Evolutionary conservation across 2,888 invertebrate species (phyloP).

Genomic region (Cosmopolites sordidus): DNA sequence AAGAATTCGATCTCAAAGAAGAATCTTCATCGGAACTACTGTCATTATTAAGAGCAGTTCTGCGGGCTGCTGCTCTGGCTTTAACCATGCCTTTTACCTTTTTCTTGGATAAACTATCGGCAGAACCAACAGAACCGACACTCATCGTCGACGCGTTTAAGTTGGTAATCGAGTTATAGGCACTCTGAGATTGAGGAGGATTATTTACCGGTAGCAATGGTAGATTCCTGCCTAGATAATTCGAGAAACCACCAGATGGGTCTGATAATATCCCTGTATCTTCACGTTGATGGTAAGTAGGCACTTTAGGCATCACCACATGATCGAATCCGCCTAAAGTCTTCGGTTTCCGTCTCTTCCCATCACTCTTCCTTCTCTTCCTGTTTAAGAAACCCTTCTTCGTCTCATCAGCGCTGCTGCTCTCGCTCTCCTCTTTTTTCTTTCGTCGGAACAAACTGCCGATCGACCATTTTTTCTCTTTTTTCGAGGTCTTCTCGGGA

Average conservation of each 20-base stretch:
- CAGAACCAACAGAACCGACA: constrained; percentile 44
- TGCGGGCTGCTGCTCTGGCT: constrained; percentile 63
- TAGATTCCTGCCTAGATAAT: constrained; percentile 34
- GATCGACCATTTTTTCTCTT: constrained; percentile 73
- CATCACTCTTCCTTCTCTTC: constrained; percentile 44
- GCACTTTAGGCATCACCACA: constrained; percentile 49
- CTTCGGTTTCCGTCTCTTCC: constrained; percentile 56
- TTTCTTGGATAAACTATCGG: constrained; percentile 55
- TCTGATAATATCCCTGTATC: constrained; percentile 59
- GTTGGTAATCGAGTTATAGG: constrained; percentile 31
- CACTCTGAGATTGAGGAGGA: constrained; percentile 42
- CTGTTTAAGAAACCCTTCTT: constrained; percentile 45
- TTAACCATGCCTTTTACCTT: constrained; percentile 59
- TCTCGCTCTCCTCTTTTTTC: constrained; percentile 62
- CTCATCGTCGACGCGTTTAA: constrained; percentile 36
- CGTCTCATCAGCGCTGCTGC: constrained; percentile 52
- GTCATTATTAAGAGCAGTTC: constrained; percentile 57
- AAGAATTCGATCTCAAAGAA: constrained; percentile 64
- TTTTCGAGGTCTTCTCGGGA: constrained; percentile 52
- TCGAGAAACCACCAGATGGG: constrained; percentile 48
- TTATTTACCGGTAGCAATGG: constrained; percentile 31
- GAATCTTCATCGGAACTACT: constrained; percentile 72
- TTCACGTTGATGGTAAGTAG: constrained; percentile 33
- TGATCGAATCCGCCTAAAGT: constrained; percentile 62
- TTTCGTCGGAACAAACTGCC: constrained; percentile 74